Evolutionary conservation across 2,797 vertebrate genomes (phyloP).

Genomic region (Acanthurus tractus): DNA sequence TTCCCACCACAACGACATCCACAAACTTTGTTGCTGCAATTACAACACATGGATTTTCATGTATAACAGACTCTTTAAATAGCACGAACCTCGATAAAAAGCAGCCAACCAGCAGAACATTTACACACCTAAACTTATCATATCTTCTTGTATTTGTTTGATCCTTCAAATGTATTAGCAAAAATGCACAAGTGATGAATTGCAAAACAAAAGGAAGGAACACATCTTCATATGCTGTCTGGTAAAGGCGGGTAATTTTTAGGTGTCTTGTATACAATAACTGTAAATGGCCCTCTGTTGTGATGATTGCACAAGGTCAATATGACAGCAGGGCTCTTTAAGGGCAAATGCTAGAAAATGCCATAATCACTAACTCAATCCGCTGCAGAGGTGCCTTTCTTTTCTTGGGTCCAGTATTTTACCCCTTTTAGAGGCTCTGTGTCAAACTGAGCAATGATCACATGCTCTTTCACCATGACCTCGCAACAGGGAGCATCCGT

Average conservation of each 20-base stretch:
- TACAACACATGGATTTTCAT: neutral
- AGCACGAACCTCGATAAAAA: slow-evolving; percentile 34
- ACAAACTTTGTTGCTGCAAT: slow-evolving; percentile 19
- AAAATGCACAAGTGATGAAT: slow-evolving; percentile 32
- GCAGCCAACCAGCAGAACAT: slow-evolving; percentile 2
- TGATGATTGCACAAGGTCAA: no score
- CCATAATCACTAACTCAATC: no score
- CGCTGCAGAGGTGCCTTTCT: no score
- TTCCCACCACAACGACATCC: neutral
- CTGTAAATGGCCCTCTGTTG: no score
- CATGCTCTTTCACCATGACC: neutral
- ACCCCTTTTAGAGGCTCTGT: neutral
- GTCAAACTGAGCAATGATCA: neutral
- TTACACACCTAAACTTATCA: slow-evolving; percentile 1
- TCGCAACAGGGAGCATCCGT: neutral
- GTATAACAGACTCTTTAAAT: slow-evolving; percentile 17
- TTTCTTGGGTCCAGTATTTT: no score
- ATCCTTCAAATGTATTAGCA: slow-evolving; percentile 20
- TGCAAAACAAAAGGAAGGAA: neutral
- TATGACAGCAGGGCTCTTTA: no score
- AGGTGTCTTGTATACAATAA: no score
- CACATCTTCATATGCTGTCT: neutral
- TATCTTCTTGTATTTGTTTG: slow-evolving; percentile 20
- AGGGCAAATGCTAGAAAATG: no score
- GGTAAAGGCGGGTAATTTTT: neutral